These are phyloP conservation scores for Laupala kohalensis DNA, from an alignment of 1,140 invertebrate species.

Conservation along the genomic window DNA sequence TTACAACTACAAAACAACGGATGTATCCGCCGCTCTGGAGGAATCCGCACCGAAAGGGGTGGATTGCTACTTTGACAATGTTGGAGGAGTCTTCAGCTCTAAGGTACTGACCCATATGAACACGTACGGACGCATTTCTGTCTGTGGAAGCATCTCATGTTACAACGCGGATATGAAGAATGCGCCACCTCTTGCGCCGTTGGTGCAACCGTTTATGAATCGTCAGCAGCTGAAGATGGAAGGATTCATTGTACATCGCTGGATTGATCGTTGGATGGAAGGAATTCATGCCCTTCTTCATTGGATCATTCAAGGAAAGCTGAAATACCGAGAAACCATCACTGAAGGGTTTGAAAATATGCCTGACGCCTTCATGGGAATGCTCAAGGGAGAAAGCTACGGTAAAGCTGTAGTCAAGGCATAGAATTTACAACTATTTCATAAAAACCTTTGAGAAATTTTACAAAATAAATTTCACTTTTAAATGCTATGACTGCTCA, in stretches of 20 bases:
- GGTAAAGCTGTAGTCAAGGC: slow-evolving; percentile 48
- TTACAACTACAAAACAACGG: slow-evolving; percentile 44
- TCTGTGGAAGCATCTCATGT: slow-evolving; percentile 31
- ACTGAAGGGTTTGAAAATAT: slow-evolving; percentile 55
- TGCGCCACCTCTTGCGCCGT: no score
- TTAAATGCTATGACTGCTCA: no score
- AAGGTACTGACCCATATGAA: slow-evolving; percentile 30
- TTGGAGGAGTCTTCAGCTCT: slow-evolving; percentile 30
- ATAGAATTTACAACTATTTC: slow-evolving; percentile 8
- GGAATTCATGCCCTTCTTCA: slow-evolving; percentile 40
- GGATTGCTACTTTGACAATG: slow-evolving; percentile 22
- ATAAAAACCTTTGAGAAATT: neutral
- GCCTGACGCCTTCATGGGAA: slow-evolving; percentile 45
- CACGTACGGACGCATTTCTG: slow-evolving; percentile 26
- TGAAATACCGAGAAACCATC: slow-evolving; percentile 47
- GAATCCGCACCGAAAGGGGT: slow-evolving; percentile 36
- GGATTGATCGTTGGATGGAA: slow-evolving; percentile 34
- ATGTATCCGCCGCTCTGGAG: slow-evolving; percentile 33
- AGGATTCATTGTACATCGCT: slow-evolving; percentile 42
- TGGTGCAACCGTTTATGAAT: slow-evolving; percentile 35
- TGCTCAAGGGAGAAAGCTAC: slow-evolving; percentile 43
- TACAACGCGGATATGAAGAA: slow-evolving; percentile 26
- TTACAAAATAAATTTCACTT: no score
- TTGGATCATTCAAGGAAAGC: slow-evolving; percentile 39
- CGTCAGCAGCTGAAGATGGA: slow-evolving; percentile 42